Conservation (phyloP, 2,113 vertebrate species). For the Thalassoma bifasciatum region DNA sequence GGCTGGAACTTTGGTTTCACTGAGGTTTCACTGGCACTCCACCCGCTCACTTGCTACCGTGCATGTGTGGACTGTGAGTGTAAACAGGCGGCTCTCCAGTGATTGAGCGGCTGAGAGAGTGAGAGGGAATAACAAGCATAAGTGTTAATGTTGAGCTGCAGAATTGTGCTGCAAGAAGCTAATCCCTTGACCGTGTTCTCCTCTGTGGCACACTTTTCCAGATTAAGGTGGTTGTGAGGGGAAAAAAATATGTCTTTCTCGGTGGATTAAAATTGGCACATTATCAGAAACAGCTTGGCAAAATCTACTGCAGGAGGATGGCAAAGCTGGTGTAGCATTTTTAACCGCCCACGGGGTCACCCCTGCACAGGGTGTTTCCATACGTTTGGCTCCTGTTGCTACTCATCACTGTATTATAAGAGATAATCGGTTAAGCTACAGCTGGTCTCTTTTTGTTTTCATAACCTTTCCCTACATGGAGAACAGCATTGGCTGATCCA, state of each 20-base stretch:
- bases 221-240: constrained; percentile 52
- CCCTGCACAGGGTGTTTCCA: constrained; percentile 40
- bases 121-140: constrained; percentile 1
- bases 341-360: constrained; percentile 19
- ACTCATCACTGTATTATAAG: constrained; percentile 16
- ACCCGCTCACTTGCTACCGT: neutral
- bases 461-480: constrained; percentile 3
- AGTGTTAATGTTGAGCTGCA: constrained; percentile 30
- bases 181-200: constrained; percentile 50
- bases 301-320: constrained; percentile 31
- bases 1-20: constrained; percentile 57
- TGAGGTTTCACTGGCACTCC: constrained; percentile 48
- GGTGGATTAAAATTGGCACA: constrained; percentile 47
- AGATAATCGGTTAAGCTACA: constrained; percentile 2
- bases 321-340: constrained; percentile 36
- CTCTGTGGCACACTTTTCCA: constrained; percentile 45
- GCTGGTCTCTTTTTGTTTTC: constrained; percentile 12
- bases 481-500: neutral
- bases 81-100: constrained; percentile 32
- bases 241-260: neutral
- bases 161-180: constrained; percentile 33
- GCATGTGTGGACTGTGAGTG: neutral
- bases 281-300: constrained; percentile 43
- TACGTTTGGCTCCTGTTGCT: constrained; percentile 44
- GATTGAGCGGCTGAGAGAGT: constrained; percentile 20